phyloP scores from a whole-genome alignment of 37 sponge, comb jelly and placozoan species.

The Theonella swinhoei region DNA sequence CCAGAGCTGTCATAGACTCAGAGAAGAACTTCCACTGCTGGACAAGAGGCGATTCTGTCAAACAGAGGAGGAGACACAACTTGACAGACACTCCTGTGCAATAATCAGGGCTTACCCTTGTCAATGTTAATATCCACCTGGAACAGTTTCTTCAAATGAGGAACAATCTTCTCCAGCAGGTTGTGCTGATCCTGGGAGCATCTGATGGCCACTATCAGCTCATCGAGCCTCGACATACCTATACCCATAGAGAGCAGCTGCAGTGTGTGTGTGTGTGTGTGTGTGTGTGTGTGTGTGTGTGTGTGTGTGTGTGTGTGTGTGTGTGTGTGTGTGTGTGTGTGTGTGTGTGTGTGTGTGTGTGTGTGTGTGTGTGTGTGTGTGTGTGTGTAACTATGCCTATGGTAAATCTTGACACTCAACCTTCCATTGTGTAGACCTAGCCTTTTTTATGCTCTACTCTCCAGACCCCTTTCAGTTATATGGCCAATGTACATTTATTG shows the following conservation, averaged over 20 bases:
- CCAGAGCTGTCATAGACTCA: slow-evolving; percentile 34
- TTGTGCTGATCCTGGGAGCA: slow-evolving; percentile 68
- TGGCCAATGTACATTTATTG: no score
- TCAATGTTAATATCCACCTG: slow-evolving; percentile 25
- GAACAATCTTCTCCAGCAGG: slow-evolving; percentile 62
- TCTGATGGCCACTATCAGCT: slow-evolving; percentile 67
- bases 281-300: neutral
- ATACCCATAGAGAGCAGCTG: slow-evolving; percentile 62
- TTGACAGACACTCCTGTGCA: neutral
- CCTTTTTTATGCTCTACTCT: no score
- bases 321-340: no score
- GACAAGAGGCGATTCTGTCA: slow-evolving; percentile 13
- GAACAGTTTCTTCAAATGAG: slow-evolving; percentile 59
- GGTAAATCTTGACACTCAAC: neutral
- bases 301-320: neutral
- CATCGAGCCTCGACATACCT: slow-evolving; percentile 58
- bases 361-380: no score
- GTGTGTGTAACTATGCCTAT: neutral
- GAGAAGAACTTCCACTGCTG: slow-evolving; percentile 38
- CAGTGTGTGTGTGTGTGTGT: neutral
- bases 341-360: slow-evolving; percentile 14
- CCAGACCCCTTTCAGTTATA: no score
- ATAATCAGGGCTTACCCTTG: neutral
- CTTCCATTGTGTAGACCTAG: no score
- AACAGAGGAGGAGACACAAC: neutral